phyloP scores from a whole-genome alignment of 1,140 invertebrate species.

The Trichonephila clavata region DNA sequence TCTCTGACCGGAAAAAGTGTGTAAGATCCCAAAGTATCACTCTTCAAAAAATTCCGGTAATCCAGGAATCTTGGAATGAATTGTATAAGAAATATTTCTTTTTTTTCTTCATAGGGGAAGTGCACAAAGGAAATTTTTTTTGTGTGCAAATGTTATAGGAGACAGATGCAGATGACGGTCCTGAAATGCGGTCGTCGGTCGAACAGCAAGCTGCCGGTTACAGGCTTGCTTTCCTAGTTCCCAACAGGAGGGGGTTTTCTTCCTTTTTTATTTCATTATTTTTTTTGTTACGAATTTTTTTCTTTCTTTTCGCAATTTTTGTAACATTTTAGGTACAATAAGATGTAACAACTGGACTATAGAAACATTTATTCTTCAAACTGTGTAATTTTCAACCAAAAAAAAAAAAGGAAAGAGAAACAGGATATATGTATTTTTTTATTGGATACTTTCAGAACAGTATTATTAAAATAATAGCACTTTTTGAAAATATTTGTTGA shows the following conservation, averaged over 20 bases:
- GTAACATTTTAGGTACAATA: neutral
- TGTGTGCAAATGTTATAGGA: neutral
- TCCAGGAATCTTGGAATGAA: neutral
- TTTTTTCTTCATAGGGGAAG: neutral
- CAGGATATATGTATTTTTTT: too few species aligned
- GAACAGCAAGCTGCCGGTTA: neutral
- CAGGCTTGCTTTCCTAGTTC: conserved; percentile 8
- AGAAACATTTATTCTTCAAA: too few species aligned
- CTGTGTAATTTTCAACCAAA: too few species aligned
- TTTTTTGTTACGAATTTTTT: too few species aligned
- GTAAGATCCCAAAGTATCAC: neutral
- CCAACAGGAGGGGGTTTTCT: neutral
- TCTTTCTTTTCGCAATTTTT: too few species aligned
- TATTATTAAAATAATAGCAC: too few species aligned
- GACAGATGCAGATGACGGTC: neutral
- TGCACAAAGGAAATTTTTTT: neutral
- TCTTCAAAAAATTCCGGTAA: neutral
- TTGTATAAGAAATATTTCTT: neutral
- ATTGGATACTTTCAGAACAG: too few species aligned
- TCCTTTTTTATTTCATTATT: neutral
- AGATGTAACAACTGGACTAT: neutral
- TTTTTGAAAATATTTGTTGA: too few species aligned
- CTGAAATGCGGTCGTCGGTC: neutral
- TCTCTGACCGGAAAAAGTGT: neutral
- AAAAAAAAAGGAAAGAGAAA: too few species aligned